Conservation (phyloP, 2,113 vertebrate species). For the Labeo catla region DNA sequence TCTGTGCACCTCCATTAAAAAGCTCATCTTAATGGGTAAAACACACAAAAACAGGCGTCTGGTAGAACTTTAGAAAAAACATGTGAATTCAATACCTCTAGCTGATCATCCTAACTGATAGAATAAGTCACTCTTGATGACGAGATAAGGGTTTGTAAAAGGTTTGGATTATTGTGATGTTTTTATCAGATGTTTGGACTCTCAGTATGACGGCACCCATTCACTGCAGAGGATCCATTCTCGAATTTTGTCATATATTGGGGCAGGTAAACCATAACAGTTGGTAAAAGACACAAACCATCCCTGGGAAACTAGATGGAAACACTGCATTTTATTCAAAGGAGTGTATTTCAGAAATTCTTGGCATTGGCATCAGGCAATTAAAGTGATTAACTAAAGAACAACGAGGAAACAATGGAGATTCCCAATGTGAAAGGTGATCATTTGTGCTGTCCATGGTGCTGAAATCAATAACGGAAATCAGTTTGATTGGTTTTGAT, state of each 20-base stretch:
- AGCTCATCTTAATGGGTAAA: neutral
- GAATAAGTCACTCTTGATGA: neutral
- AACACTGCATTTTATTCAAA: too few relatives aligned
- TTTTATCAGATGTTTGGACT: neutral
- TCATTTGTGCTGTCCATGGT: too few relatives aligned
- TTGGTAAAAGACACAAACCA: neutral
- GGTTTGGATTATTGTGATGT: neutral
- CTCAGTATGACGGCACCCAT: neutral
- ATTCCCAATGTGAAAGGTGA: neutral
- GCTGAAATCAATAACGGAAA: too few relatives aligned
- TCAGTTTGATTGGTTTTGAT: too few relatives aligned
- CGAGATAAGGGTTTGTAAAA: neutral
- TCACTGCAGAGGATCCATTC: neutral
- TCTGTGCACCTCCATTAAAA: conserved; percentile 28
- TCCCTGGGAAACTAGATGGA: neutral
- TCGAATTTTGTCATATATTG: neutral
- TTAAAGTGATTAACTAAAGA: too few relatives aligned
- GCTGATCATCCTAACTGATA: conserved; percentile 37
- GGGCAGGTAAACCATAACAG: neutral
- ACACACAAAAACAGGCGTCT: neutral
- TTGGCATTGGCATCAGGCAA: too few relatives aligned
- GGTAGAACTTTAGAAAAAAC: neutral
- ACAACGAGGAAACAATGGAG: neutral
- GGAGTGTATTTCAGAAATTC: too few relatives aligned
- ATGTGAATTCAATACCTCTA: conserved; percentile 24